Evolutionary conservation across 2,113 vertebrate genomes (phyloP), one percentile per base, ranked within the genome.

Genomic region (Cepphus grylle): DNA sequence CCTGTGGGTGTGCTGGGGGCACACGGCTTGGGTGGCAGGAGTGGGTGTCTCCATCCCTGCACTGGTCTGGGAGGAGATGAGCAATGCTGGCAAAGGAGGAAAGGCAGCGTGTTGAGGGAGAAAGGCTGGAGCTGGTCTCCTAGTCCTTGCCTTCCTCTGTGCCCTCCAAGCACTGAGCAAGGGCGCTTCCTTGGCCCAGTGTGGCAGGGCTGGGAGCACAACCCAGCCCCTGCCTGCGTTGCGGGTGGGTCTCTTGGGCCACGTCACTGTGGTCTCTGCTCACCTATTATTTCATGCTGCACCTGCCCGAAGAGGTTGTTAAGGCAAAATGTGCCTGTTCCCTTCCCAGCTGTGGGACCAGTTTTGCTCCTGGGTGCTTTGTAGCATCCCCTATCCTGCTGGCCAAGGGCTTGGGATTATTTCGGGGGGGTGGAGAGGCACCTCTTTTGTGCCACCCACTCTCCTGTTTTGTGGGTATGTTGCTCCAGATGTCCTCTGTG

Each of bases 191-290:
- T 20, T 34, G 70, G 38, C 45, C 13, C 29, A 4, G 4, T 1
- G 7, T 1, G 11, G 22, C 69, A 27, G 30, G 72, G 53, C 34
- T 73, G 49, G 36, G n/a, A 53, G 40, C 69, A 59, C 49, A 92
- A 0, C 12, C 63, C 11, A 7, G 18, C 20, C 27, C 14, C 36
- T 59, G 67, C 23, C n/a, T 18, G 30, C 2, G 2, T 30, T 15
- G 17, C 32, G 11, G 34, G 43, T 13, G 40, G 40, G 40, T 80
- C 42, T 56, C 56, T 65, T 0, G 0, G 21, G 26, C 62, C 8
- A 0, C 18, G 65, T 18, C 9, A 12, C 76, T 62, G 40, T 29
- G 78, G 14, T 40, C 87, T 94, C 62, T 55, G 55, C 87, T 79
- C 55, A 55, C 36, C 49, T 81, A 1, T 81, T 62, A 23, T 72